Evolutionary conservation across 2,797 vertebrate genomes (phyloP), one percentile per base, ranked within the genome.

Genomic region (Epinephelus awoara): DNA sequence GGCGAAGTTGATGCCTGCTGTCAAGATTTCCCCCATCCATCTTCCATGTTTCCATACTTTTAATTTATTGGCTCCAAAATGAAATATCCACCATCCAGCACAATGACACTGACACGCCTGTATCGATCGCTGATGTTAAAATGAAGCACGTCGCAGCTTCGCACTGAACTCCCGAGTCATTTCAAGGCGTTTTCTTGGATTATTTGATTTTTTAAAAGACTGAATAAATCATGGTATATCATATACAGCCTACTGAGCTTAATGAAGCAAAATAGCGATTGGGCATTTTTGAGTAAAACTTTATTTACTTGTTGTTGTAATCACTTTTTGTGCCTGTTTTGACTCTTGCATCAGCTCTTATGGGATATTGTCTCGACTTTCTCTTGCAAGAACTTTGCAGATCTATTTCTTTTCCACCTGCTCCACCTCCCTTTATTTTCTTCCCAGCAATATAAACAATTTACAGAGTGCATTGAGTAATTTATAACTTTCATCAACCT

Each of bases 401-500:
- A 57, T 80, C 34, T n/a, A 3, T 69, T 72, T 63, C 3, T 55
- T 12, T 40, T 46, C 29, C 19, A 38, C 62, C 34, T 49, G 23
- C 34, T 68, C 29, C 62, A 67, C 40, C 46, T 67, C 29, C 54
- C 29, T 67, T 71, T 67, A 50, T 70, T 70, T 65, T 50, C 38
- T 51, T 56, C 65, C 40, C 52, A 19, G 67, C 51, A 51, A 64
- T 64, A 76, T 67, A 59, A 76, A 76, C 55, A 77, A 79, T 72
- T 72, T 67, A 77, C 72, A 66, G 67, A 61, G 34, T 59, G 27
- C 44, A 38, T 23, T 74, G 44, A 72, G 71, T 83, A 38, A 80
- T 88, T 79, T 70, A 74, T 73, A 13, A 68, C 70, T 70, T 84
- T 85, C 70, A 78, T 77, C 77, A 77, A 61, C 55, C 62, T 78